Base-by-base conservation (phyloP, 2,113 vertebrate species). In the Chamaea fasciata region DNA sequence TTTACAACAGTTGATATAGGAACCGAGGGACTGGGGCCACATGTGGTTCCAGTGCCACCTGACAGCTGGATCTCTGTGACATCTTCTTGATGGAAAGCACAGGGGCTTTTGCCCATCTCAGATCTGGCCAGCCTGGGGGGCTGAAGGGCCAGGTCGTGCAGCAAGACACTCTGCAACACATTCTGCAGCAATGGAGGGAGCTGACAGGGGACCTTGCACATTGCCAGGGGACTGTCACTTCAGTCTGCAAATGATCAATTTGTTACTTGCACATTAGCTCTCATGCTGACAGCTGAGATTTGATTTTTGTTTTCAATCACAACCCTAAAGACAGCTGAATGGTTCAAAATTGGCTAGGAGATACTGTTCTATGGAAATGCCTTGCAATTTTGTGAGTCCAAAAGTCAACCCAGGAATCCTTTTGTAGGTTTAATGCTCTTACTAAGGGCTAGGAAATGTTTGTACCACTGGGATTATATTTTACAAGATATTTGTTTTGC, bases 381-480 rank as follows among this genome's bases (percentile, higher is more conserved):
- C 13, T 52, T 71, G 83, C 47, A 83, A 24, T 90, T 95, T 77
- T 70, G 8, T 83, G 67, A 89, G 60, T 95, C 44, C 71, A 71
- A 64, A 94, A 96, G 93, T 95, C 85, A 94, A 41, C 15, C 27
- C 17, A 59, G 59, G 67, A 70, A 74, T 93, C 13, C 15, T 70
- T 93, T 83, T 60, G 23, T 73, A 41, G 47, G 47, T 87, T 94
- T 78, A 92, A 91, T 89, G 44, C 31, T 52, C 22, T 91, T 81
- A 49, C 59, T 67, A 60, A 86, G 42, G 47, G 55, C 69, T 93
- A 35, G 68, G 86, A 92, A 83, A 64, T 37, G 9, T 78, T 81
- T 30, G 21, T 76, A 68, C 37, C 12, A 3, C 35, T 47, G 26
- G 42, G n/a, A 52, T 90, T 82, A 41, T 77, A 56, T 39, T 77